A percentile compares a stretch with the other conserved stretches of the same genome.
Conservation (phyloP, 2,797 vertebrate species). For the Arctocebus calabarensis region DNA sequence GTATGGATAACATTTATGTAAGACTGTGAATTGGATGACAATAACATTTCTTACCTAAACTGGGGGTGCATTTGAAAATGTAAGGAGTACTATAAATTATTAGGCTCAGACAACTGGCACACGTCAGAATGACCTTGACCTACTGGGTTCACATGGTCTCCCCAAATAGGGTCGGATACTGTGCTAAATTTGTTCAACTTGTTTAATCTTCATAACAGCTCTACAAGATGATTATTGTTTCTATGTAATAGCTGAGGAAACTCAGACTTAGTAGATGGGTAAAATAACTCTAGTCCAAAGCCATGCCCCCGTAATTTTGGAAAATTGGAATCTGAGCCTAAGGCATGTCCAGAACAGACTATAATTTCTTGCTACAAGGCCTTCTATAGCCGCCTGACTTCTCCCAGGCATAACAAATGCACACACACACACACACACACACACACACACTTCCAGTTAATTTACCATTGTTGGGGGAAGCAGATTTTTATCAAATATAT, state of each 20-base stretch:
- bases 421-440: no score
- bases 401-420: not conserved
- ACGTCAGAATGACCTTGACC: not conserved
- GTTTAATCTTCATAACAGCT: not conserved
- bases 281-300: not conserved
- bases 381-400: not conserved
- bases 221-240: not conserved
- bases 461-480: not conserved
- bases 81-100: not conserved
- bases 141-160: not conserved
- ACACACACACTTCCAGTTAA: not conserved
- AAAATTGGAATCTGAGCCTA: not conserved
- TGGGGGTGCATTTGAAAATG: not conserved
- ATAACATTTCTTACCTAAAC: not conserved
- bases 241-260: not conserved
- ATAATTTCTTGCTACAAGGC: fast-evolving
- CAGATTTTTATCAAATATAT: constrained; percentile 14
- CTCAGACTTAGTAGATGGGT: not conserved
- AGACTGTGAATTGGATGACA: not conserved
- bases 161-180: not conserved
- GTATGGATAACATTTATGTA: constrained; percentile 52
- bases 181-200: constrained; percentile 11
- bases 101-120: not conserved
- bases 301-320: not conserved
- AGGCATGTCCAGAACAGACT: not conserved